Evolutionary conservation across 2,888 invertebrate genomes (phyloP).

Genomic region (Heliconius ethilla): DNA sequence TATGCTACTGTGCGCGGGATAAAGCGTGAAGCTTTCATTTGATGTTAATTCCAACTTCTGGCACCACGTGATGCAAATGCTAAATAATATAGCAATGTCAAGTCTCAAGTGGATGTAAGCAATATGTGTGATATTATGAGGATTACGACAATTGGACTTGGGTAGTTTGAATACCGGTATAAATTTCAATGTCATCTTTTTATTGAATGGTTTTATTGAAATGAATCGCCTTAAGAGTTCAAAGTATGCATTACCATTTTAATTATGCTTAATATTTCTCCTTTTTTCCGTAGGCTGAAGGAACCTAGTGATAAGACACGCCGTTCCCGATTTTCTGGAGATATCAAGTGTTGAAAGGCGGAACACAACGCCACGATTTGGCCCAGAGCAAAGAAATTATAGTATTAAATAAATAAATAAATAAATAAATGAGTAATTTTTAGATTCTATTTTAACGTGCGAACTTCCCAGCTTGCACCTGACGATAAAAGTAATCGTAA

Average conservation of each 20-base stretch:
- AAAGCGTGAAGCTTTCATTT: no score
- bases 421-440: slow-evolving; percentile 1
- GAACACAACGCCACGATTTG: no score
- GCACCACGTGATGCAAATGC: slow-evolving; percentile 65
- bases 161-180: slow-evolving; percentile 41
- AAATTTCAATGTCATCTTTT: slow-evolving; percentile 38
- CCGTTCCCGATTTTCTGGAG: no score
- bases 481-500: neutral
- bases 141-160: slow-evolving; percentile 62
- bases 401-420: no score
- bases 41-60: slow-evolving; percentile 33
- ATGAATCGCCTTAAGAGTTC: slow-evolving; percentile 8
- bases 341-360: no score
- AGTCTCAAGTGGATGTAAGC: slow-evolving; percentile 69
- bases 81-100: slow-evolving; percentile 70
- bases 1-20: no score
- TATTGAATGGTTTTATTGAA: slow-evolving; percentile 24
- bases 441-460: neutral
- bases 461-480: neutral
- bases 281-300: no score
- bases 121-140: slow-evolving; percentile 53
- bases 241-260: slow-evolving; percentile 14
- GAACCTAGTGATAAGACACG: no score
- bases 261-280: neutral
- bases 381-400: no score